Base-by-base conservation (phyloP, 2,888 invertebrate genomes). In the Bellardia bayeri region DNA sequence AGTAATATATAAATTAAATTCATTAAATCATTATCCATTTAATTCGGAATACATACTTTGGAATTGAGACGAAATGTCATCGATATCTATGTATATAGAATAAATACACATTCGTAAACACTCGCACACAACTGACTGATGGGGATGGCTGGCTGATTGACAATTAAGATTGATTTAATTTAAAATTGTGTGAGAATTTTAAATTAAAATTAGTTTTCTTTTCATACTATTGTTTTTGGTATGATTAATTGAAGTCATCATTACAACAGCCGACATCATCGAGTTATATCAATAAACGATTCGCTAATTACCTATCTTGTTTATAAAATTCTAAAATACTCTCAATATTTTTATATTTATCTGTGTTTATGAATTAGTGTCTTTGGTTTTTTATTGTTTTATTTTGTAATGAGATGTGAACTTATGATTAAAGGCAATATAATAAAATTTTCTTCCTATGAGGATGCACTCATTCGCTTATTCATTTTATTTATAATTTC, bases 11-110 rank as follows among this genome's bases (percentile, higher is more conserved):
- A 71, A 78, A 78, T 75, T 23, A 56, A 78, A 49, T 49, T 74
- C 68, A 78, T 87, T 87, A 76, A 81, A 83, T 87, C 76, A 76
- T 76, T 83, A 80, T 37, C 5, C 11, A 63, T 51, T 80, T 64
- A 49, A 69, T 61, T 23, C 30, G 11, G 13, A 58, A 33, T 30
- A 72, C 45, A 33, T 40, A 66, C 56, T 71, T 71, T 58, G 42
- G 33, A 51, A 54, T 63, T 76, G 7, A 76, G 16, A 56, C 58
- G 45, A 82, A 74, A 75, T 66, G 23, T 4, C 49, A 74, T 63
- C 63, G 49, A 61, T 51, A 64, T n/a, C n/a, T 23, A 23, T 1
- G 1, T 23, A 23, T 23, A 23, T 23, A 23, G 23, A 23, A 23
- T 23, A 23, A 23, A 23, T 23, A 23, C 23, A 23, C 23, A 23